Percentiles rank a stretch among this genome's conserved stretches.
phyloP scores from a whole-genome alignment of 1,140 invertebrate genomes.

The Globodera ellingtonae region DNA sequence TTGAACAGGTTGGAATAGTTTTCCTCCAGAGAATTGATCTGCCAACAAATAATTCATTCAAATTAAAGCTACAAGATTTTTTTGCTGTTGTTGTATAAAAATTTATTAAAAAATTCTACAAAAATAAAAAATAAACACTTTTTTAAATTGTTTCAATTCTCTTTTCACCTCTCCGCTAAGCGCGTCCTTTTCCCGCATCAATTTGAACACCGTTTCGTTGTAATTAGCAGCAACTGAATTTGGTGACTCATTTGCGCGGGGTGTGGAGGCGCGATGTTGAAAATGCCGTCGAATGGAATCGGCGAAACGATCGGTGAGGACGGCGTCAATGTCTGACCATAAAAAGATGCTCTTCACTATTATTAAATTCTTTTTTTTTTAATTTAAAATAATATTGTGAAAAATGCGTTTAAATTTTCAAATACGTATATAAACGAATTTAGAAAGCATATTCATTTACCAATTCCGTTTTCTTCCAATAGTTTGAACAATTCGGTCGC shows the following conservation, averaged over 20 bases:
- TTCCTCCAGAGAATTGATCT: constrained; percentile 31
- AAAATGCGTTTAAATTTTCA: not conserved
- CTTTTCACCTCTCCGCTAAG: constrained; percentile 14
- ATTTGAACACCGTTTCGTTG: constrained; percentile 18
- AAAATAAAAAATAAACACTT: no score
- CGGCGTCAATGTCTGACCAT: constrained; percentile 24
- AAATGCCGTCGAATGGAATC: not conserved
- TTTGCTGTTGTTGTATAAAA: no score
- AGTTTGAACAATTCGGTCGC: constrained; percentile 28
- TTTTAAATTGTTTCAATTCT: no score
- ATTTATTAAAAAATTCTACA: no score
- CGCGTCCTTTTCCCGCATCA: constrained; percentile 31
- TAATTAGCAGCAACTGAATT: not conserved
- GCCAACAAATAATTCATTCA: not conserved
- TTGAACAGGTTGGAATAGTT: constrained; percentile 40
- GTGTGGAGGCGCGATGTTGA: not conserved
- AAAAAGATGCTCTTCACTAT: no score
- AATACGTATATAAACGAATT: constrained; percentile 10
- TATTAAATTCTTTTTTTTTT: no score
- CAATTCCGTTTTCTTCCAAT: constrained; percentile 30
- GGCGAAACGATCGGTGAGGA: not conserved
- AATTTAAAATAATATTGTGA: constrained; percentile 1
- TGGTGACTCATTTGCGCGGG: not conserved
- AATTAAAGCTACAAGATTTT: not conserved
- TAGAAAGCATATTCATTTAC: not conserved